Evolutionary conservation across 2,888 invertebrate genomes (phyloP), one percentile per base, ranked within the genome.

Genomic region (Brenthis hecate): DNA sequence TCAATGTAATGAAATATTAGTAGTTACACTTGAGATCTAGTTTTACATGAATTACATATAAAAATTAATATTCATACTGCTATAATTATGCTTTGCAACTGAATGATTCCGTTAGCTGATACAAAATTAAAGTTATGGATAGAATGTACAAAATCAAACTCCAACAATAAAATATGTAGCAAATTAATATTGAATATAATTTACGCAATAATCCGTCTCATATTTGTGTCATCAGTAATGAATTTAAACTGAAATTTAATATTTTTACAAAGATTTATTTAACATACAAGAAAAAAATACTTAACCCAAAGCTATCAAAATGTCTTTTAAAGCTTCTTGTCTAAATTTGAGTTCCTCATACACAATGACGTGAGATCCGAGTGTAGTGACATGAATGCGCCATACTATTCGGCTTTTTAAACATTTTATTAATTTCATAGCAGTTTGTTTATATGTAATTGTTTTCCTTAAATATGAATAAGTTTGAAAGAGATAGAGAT

Each of bases 151-250:
- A 70, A 66, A 65, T 66, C 66, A 72, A 72, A 67, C 65, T 66
- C 70, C 71, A 57, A 66, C 70, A 62, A 64, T 58, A 66, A 50
- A 57, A 67, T 69, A 65, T 68, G 55, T 66, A 72, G 72, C 72
- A 72, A 74, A 71, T 60, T 66, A 69, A 68, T 73, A 68, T 71
- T 72, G 61, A 73, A 73, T 68, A 74, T 65, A 69, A 65, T 47
- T 61, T 61, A 51, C 14, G 53, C 65, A 71, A 67, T 68, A 71
- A 72, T 58, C 53, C 63, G 48, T 66, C 19, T 62, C 54, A 14
- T 61, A 60, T 66, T 55, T 55, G 66, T 67, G 61, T 50, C 66
- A 67, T 67, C 43, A 67, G 66, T 62, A 67, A 62, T 62, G 58
- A n/a, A 60, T 60, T 50, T 50, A 16, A n/a, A 13, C 5, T n/a